These are phyloP conservation scores for Drosophila aff. DNA, from an alignment of 1,140 invertebrate species.

Conservation along the genomic window DNA sequence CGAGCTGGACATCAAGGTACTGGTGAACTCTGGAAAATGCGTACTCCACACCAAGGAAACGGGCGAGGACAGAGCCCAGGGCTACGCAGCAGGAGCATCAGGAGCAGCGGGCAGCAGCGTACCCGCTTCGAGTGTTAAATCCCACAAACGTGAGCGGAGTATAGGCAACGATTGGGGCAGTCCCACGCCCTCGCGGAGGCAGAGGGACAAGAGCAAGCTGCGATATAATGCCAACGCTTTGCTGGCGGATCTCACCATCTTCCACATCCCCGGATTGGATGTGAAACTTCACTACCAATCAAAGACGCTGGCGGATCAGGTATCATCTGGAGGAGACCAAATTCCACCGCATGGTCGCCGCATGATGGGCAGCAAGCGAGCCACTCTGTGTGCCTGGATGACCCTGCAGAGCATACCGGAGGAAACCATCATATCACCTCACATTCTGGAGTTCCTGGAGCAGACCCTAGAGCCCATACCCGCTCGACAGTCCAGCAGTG, in stretches of 20 bases:
- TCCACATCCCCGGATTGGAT: constrained; percentile 97
- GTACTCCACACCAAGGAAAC: constrained; percentile 96
- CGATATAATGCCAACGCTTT: constrained; percentile 86
- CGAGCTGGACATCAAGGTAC: constrained; percentile 97
- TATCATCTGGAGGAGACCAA: constrained; percentile 36
- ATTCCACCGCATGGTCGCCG: constrained; percentile 77
- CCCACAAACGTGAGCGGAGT: constrained; percentile 80
- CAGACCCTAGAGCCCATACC: constrained; percentile 97
- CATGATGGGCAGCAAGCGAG: constrained; percentile 92
- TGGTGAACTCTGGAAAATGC: constrained; percentile 98
- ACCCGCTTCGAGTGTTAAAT: constrained; percentile 61
- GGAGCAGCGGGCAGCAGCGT: constrained; percentile 84
- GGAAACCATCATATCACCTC: constrained; percentile 97
- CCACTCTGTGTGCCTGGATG: constrained; percentile 97
- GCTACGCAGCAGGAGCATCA: constrained; percentile 63
- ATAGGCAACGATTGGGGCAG: constrained; percentile 85
- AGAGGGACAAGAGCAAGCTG: constrained; percentile 85
- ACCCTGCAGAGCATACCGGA: constrained; percentile 98
- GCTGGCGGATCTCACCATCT: constrained; percentile 94
- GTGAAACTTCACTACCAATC: constrained; percentile 97
- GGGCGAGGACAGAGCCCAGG: constrained; percentile 88
- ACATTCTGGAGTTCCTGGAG: constrained; percentile 97
- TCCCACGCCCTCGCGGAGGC: constrained; percentile 86
- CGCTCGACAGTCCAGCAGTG: constrained; percentile 86
- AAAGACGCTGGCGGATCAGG: constrained; percentile 89